phyloP scores from a whole-genome alignment of 2,888 invertebrate species.

The Nomada hirtipes region DNA sequence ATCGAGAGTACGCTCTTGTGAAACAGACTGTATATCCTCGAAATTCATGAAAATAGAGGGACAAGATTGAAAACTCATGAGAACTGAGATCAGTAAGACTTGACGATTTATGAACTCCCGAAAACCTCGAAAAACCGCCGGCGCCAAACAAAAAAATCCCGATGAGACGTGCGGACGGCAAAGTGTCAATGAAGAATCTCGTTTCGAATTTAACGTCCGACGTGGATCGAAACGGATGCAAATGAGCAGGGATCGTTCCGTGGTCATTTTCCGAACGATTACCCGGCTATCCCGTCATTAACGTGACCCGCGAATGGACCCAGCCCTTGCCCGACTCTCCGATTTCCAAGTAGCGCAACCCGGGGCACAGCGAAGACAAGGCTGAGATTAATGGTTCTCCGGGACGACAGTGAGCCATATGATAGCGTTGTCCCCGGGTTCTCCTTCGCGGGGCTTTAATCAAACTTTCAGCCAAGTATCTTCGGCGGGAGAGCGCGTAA shows the following conservation, averaged over 20 bases:
- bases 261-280: slow-evolving; percentile 30
- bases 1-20: too few relatives aligned
- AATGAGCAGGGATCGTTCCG: slow-evolving; percentile 1
- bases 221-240: slow-evolving; percentile 16
- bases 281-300: not conserved
- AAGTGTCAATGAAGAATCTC: slow-evolving; percentile 5
- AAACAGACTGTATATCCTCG: too few relatives aligned
- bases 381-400: slow-evolving; percentile 28
- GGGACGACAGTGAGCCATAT: not conserved
- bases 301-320: slow-evolving; percentile 4
- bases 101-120: too few relatives aligned
- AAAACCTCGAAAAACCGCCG: too few relatives aligned
- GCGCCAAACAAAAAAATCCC: too few relatives aligned
- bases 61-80: too few relatives aligned
- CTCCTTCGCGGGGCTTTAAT: slow-evolving; percentile 39
- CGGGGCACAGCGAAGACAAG: not conserved
- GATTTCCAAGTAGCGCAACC: slow-evolving; percentile 5
- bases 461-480: slow-evolving; percentile 33
- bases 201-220: not conserved
- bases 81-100: too few relatives aligned
- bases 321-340: not conserved
- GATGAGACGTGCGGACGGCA: too few relatives aligned
- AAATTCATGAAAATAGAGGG: too few relatives aligned
- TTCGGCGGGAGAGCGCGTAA: slow-evolving; percentile 21
- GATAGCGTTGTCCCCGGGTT: slow-evolving; percentile 23